Evolutionary conservation across 2,113 vertebrate genomes (phyloP).

Genomic region (Polypterus bichir): DNA sequence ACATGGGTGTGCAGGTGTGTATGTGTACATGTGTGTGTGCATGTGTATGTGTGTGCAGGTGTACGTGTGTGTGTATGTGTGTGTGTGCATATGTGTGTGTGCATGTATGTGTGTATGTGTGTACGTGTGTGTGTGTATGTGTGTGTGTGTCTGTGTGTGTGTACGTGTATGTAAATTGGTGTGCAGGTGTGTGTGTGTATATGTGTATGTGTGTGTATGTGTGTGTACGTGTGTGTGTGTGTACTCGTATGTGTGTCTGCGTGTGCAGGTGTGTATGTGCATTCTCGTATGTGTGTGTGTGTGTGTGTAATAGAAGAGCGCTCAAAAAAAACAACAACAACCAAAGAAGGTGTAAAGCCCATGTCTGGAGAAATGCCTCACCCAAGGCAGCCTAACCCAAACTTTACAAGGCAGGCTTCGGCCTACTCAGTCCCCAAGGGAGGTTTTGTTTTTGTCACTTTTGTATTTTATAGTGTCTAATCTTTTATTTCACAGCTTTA

Average conservation of each 20-base stretch:
- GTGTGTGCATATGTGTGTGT: neutral
- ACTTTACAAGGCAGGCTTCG: too few species aligned
- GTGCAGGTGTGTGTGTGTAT: neutral
- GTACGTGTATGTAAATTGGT: neutral
- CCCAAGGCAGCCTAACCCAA: too few species aligned
- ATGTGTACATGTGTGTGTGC: neutral
- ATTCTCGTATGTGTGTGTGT: neutral
- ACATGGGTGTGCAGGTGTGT: neutral
- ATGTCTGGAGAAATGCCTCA: too few species aligned
- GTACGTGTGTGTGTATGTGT: neutral
- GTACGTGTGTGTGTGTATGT: neutral
- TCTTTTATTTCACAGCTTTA: too few species aligned
- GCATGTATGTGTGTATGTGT: too few species aligned
- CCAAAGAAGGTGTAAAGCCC: too few species aligned
- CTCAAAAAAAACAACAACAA: too few species aligned
- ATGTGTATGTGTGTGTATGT: neutral
- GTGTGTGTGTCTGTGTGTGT: neutral
- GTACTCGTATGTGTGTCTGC: too few species aligned
- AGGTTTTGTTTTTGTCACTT: too few species aligned
- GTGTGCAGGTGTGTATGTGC: neutral
- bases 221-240: neutral
- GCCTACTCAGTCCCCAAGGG: too few species aligned
- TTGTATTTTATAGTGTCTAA: too few species aligned
- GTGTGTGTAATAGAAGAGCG: neutral
- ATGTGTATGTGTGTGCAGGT: neutral